Percentiles rank a stretch among this genome's conserved stretches.
These are phyloP conservation scores for Metopia argyrocephala DNA, from an alignment of 2,888 invertebrate species.

Conservation along the genomic window DNA sequence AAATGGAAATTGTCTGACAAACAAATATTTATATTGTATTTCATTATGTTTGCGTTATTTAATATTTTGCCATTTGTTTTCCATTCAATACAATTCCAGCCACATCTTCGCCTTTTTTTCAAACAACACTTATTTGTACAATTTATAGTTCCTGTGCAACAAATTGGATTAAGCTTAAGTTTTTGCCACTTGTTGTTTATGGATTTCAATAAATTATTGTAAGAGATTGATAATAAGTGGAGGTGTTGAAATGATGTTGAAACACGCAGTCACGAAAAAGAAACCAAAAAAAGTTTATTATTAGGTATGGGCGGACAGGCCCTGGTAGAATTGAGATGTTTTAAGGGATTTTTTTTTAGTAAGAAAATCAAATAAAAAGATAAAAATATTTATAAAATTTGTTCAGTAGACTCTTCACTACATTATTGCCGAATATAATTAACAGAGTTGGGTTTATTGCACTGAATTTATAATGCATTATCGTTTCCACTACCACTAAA, in stretches of 20 bases:
- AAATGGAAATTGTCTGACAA: slow-evolving; percentile 62
- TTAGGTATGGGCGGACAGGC: background rate
- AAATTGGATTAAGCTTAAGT: slow-evolving; percentile 62
- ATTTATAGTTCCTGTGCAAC: slow-evolving; percentile 23
- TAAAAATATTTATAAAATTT: too few relatives aligned
- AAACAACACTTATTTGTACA: background rate
- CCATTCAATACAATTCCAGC: background rate
- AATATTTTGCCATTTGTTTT: slow-evolving; percentile 73
- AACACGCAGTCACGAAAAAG: background rate
- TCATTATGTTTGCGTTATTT: slow-evolving; percentile 76
- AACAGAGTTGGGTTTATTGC: too few relatives aligned
- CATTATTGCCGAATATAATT: too few relatives aligned
- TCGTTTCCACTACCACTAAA: too few relatives aligned
- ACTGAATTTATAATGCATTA: too few relatives aligned
- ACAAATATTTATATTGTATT: slow-evolving; percentile 77
- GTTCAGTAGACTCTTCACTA: too few relatives aligned
- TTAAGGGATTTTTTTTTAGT: too few relatives aligned
- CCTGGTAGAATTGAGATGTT: too few relatives aligned
- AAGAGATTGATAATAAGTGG: slow-evolving; percentile 38
- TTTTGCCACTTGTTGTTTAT: slow-evolving; percentile 57
- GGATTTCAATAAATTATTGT: slow-evolving; percentile 45
- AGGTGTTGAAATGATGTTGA: slow-evolving; percentile 40
- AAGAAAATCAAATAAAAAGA: too few relatives aligned
- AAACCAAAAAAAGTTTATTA: background rate
- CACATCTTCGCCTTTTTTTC: background rate